These are phyloP conservation scores for Argyresthia goedartella DNA, from an alignment of 2,888 invertebrate species.

Conservation along the genomic window DNA sequence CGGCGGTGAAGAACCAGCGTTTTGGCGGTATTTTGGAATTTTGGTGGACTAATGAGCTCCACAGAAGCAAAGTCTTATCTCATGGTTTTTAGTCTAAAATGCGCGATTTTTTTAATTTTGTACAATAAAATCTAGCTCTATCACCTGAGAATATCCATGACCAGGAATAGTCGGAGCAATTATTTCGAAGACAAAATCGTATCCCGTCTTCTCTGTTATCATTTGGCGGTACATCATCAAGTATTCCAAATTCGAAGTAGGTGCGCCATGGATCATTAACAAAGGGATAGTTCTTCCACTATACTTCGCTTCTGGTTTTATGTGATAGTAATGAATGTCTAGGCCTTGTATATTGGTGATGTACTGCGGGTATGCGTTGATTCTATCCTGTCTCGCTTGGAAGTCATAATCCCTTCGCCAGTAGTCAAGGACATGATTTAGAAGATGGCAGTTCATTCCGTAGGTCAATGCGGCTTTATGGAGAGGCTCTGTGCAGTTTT, in stretches of 20 bases:
- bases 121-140: too few species aligned
- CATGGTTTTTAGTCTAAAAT: too few species aligned
- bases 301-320: slow-evolving; percentile 56
- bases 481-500: slow-evolving; percentile 50
- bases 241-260: slow-evolving; percentile 14
- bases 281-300: slow-evolving; percentile 2
- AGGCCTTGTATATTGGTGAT: slow-evolving; percentile 80
- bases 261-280: slow-evolving; percentile 50
- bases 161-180: slow-evolving; percentile 45
- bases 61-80: too few species aligned
- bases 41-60: too few species aligned
- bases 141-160: slow-evolving; percentile 14
- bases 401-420: slow-evolving; percentile 84
- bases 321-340: slow-evolving; percentile 82
- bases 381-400: slow-evolving; percentile 71
- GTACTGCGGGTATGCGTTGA: slow-evolving; percentile 84
- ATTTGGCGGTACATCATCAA: neutral
- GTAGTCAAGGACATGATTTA: slow-evolving; percentile 77
- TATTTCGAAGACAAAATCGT: slow-evolving; percentile 60
- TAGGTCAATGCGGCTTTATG: slow-evolving; percentile 81
- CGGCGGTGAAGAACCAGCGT: too few species aligned
- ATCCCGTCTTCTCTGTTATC: neutral
- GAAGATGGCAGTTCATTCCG: slow-evolving; percentile 81
- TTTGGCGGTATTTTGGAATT: too few species aligned
- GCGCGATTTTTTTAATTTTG: too few species aligned